These are phyloP conservation scores for Salvelinus namaycush DNA, from an alignment of 2,113 vertebrate species.

Conservation along the genomic window DNA sequence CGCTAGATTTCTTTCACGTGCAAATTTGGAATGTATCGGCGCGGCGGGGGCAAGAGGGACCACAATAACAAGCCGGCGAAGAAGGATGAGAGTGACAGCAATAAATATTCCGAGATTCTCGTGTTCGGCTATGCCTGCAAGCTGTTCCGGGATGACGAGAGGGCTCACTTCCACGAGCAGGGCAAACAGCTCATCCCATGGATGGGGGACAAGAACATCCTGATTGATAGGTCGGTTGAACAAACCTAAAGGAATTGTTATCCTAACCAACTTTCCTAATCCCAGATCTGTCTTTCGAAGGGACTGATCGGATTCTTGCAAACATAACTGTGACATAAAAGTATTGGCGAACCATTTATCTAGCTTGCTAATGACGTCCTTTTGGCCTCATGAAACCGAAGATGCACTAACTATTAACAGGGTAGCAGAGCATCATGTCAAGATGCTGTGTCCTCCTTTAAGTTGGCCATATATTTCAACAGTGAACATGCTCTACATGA, in stretches of 20 bases:
- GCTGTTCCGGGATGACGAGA: constrained; percentile 96
- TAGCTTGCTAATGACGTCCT: constrained; percentile 37
- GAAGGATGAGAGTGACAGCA: constrained; percentile 57
- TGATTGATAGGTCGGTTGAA: constrained; percentile 99
- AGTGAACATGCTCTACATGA: no score
- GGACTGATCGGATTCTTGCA: constrained; percentile 59
- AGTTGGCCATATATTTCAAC: no score
- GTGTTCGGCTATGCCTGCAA: constrained; percentile 99
- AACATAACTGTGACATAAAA: constrained; percentile 27
- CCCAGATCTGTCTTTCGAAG: constrained; percentile 62
- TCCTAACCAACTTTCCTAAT: constrained; percentile 67
- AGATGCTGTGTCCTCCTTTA: constrained; percentile 53
- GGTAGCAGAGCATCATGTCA: constrained; percentile 33
- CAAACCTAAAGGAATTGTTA: constrained; percentile 74
- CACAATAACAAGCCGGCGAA: constrained; percentile 64
- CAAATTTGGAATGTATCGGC: constrained; percentile 67
- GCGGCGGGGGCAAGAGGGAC: constrained; percentile 76
- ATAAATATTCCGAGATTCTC: constrained; percentile 81
- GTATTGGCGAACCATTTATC: constrained; percentile 23
- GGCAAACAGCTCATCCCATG: constrained; percentile 98
- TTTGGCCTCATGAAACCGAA: constrained; percentile 22
- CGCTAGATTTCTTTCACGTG: background rate
- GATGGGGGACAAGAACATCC: constrained; percentile 98
- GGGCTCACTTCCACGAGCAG: constrained; percentile 92
- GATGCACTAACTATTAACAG: background rate